phyloP scores from a whole-genome alignment of 2,888 invertebrate genomes.

The Odontocolon sp. region DNA sequence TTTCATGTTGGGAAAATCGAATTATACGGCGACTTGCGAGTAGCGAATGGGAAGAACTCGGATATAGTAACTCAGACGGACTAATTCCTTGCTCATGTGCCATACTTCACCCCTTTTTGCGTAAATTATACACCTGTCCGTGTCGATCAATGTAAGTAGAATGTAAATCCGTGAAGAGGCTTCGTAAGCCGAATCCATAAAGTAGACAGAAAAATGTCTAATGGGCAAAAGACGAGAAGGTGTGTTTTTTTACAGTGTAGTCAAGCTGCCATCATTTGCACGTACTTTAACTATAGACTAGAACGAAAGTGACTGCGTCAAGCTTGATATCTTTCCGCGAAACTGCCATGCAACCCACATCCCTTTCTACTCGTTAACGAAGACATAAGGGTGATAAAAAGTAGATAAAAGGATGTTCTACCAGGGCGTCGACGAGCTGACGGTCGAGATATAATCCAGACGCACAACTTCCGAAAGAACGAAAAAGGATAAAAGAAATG shows the following conservation, averaged over 20 bases:
- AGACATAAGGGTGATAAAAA: conserved; percentile 1
- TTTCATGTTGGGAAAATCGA: background rate
- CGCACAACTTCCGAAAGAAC: background rate
- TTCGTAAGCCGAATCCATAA: conserved; percentile 57
- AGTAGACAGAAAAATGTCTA: conserved; percentile 27
- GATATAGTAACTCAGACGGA: background rate
- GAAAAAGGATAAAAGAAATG: background rate
- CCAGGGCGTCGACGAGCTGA: conserved; percentile 21
- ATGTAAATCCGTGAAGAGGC: conserved; percentile 29
- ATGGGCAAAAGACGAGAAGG: conserved; percentile 31
- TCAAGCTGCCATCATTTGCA: background rate
- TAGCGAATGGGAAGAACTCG: background rate
- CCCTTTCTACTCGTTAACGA: conserved; percentile 26
- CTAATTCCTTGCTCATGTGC: background rate
- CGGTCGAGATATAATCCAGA: conserved; percentile 18
- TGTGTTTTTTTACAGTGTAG: background rate
- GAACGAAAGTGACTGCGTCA: conserved; percentile 9
- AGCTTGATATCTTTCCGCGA: background rate
- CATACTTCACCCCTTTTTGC: background rate
- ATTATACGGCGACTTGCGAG: background rate
- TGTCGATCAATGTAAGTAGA: conserved; percentile 23
- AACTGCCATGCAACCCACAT: conserved; percentile 27
- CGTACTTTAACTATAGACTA: background rate
- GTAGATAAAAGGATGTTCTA: conserved; percentile 1
- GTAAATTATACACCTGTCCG: conserved; percentile 23